Base-by-base conservation (phyloP, 1,140 invertebrate species). In the Octopus bimaculoides region DNA sequence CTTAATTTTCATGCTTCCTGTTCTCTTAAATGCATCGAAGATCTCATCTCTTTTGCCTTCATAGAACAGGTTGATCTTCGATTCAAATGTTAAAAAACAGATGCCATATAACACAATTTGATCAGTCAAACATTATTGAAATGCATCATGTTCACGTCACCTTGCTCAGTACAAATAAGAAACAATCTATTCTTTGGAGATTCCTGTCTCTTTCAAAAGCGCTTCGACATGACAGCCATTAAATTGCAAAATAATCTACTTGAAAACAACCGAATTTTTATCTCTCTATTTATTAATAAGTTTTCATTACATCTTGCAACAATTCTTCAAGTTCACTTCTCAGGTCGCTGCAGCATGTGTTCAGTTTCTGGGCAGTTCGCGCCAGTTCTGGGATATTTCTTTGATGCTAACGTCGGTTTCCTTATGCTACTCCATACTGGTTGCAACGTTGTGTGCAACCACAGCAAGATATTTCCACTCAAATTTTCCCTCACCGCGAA, bases 281-380 rank as follows among this genome's bases (percentile, higher is more conserved):
- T 66, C n/a, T 66, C 1, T 66, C n/a, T 66, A n/a, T n/a, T 1
- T n/a, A n/a, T 66, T 12, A 1, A n/a, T 66, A 1, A 66, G n/a
- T 66, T 66, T 66, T 66, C 61, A 66, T n/a, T n/a, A n/a, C 61
- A 66, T 66, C 61, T 66, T 66, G 61, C 61, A 41, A 41, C 26
- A 41, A 41, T 41, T 41, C 26, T 41, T 41, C 26, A 41, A 66
- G 61, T 66, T 66, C 61, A 66, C n/a, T 66, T 66, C n/a, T 66
- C 61, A 14, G 61, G 61, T n/a, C 61, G n/a, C n/a, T 66, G 61
- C n/a, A n/a, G n/a, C 61, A 66, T 10, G 61, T 66, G 61, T 66
- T 66, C 61, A 10, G 61, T n/a, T 66, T 9, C 61, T 66, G 9
- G 9, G 61, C 61, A 10, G 61, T n/a, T n/a, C 10, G 61, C 3